These are phyloP conservation scores for Venustoraphidia nigricollis DNA, from an alignment of 2,888 invertebrate species.

Conservation along the genomic window DNA sequence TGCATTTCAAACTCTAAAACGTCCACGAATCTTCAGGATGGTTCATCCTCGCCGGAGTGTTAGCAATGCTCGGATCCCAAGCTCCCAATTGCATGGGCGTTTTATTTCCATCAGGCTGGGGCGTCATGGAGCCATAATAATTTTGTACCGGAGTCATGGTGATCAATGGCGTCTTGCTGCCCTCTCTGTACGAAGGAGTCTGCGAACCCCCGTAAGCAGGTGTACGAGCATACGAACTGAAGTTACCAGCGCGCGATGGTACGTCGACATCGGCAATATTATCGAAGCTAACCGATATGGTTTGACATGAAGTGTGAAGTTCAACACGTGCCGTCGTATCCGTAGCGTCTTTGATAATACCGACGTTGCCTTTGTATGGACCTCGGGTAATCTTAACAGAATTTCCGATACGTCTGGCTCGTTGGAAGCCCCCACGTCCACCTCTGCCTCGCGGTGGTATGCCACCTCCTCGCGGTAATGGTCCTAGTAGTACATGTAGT, in stretches of 20 bases:
- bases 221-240: conserved; percentile 8
- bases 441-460: conserved; percentile 15
- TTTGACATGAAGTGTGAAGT: conserved; percentile 42
- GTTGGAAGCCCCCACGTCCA: conserved; percentile 17
- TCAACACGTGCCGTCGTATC: conserved; percentile 41
- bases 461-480: conserved; percentile 10
- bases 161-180: not conserved
- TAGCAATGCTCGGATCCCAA: conserved; percentile 30
- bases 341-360: conserved; percentile 47
- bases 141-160: conserved; percentile 28
- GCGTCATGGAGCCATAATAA: conserved; percentile 33
- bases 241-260: conserved; percentile 11
- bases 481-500: too few relatives aligned
- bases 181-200: conserved; percentile 9
- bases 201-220: too few relatives aligned
- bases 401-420: conserved; percentile 35
- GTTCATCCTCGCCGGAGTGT: too few relatives aligned
- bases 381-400: conserved; percentile 43
- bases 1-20: too few relatives aligned
- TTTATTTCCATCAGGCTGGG: conserved; percentile 33
- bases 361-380: conserved; percentile 40
- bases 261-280: conserved; percentile 17
- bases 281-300: conserved; percentile 35
- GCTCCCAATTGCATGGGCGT: conserved; percentile 30
- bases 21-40: too few relatives aligned